A percentile compares a stretch with the other conserved stretches of the same genome.
These are phyloP conservation scores for Sphenodon punctatus DNA, from an alignment of 2,797 vertebrate species.

Conservation along the genomic window DNA sequence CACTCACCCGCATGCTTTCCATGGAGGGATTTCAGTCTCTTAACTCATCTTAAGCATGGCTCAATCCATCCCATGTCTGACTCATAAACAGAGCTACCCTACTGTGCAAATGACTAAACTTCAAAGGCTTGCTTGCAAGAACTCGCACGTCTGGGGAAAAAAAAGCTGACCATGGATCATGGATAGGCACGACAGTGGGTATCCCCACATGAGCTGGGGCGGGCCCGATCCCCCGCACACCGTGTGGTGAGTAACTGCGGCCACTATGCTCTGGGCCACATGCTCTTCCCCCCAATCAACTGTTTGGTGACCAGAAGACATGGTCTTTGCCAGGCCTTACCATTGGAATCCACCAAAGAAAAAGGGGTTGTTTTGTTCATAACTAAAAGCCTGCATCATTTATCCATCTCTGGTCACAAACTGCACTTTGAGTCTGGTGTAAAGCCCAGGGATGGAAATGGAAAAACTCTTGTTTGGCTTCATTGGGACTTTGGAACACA, in stretches of 20 bases:
- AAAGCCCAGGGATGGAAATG: not conserved
- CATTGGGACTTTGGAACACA: not conserved
- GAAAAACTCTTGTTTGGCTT: not conserved
- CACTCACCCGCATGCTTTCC: slow-evolving; percentile 6
- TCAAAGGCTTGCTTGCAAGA: not conserved
- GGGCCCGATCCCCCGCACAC: too few relatives aligned
- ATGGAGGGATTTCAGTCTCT: not conserved
- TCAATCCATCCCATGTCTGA: not conserved
- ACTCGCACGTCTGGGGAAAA: not conserved
- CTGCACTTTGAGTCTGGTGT: not conserved
- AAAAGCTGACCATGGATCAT: not conserved
- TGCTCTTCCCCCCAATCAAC: not conserved
- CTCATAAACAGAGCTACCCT: not conserved
- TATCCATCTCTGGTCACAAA: not conserved
- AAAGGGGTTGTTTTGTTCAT: not conserved
- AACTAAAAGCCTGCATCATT: not conserved
- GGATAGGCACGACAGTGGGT: accelerated
- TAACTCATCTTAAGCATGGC: not conserved
- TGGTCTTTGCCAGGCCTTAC: slow-evolving; percentile 3
- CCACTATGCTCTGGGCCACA: not conserved
- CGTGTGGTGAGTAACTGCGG: too few relatives aligned
- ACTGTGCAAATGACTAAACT: not conserved
- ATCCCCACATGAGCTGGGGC: too few relatives aligned
- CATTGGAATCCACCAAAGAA: not conserved
- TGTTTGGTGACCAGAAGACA: too few relatives aligned